These are phyloP conservation scores for Lycaon pictus DNA, from an alignment of 2,113 vertebrate species.

Conservation along the genomic window DNA sequence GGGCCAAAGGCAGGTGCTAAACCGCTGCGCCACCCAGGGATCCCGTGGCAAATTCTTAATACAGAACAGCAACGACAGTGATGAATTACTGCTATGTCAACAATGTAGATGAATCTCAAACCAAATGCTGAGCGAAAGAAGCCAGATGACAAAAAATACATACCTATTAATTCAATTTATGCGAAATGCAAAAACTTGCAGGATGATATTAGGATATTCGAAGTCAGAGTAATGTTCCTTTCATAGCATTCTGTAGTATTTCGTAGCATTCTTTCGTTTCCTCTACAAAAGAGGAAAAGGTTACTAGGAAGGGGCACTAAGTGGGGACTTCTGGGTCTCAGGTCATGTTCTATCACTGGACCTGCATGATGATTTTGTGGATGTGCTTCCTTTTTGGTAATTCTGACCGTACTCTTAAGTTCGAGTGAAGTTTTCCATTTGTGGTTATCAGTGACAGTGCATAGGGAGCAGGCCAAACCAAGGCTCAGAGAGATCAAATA, in stretches of 20 bases:
- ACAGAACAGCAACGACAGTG: neutral
- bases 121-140: constrained; percentile 1
- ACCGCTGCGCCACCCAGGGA: no score
- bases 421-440: neutral
- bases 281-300: neutral
- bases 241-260: neutral
- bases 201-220: neutral
- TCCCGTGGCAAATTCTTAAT: neutral
- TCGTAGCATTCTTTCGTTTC: no score
- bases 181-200: neutral
- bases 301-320: neutral
- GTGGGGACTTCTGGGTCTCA: neutral
- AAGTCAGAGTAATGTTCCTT: neutral
- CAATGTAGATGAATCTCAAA: neutral
- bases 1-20: no score
- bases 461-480: neutral
- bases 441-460: neutral
- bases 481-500: neutral
- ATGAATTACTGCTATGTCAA: neutral
- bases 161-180: neutral
- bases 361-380: neutral
- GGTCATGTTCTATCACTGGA: neutral
- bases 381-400: neutral
- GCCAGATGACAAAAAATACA: neutral
- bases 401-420: neutral